Percentiles rank a stretch among this genome's conserved stretches.
These are phyloP conservation scores for Polyommatus icarus DNA, from an alignment of 2,888 invertebrate genomes.

Conservation along the genomic window DNA sequence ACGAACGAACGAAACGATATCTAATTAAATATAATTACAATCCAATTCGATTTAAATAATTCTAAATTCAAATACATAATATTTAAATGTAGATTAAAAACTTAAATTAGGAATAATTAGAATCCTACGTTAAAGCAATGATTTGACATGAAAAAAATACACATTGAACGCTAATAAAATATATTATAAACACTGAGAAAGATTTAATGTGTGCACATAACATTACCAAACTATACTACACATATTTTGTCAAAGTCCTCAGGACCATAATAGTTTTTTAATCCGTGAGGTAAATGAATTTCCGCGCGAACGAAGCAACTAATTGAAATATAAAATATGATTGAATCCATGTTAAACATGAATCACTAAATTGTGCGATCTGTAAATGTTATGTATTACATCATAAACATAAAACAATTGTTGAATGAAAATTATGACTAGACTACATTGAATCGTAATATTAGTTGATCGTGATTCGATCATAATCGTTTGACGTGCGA, in stretches of 20 bases:
- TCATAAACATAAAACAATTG: constrained; percentile 19
- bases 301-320: neutral
- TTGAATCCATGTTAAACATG: neutral
- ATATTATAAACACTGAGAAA: neutral
- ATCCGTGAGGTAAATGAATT: neutral
- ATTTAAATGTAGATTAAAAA: too few species aligned
- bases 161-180: too few species aligned
- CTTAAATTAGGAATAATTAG: too few species aligned
- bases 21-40: neutral
- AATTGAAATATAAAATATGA: neutral
- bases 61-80: neutral
- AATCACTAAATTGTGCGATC: constrained; percentile 6
- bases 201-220: too few species aligned
- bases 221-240: too few species aligned
- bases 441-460: neutral
- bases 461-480: neutral
- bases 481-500: neutral
- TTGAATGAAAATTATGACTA: neutral
- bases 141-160: too few species aligned
- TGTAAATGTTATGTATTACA: constrained; percentile 11
- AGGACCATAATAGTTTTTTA: too few species aligned
- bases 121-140: too few species aligned
- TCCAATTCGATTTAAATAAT: neutral
- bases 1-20: too few species aligned
- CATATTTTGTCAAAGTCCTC: too few species aligned